Base-by-base conservation (phyloP, 2,113 vertebrate species). In the Butorides virescens region DNA sequence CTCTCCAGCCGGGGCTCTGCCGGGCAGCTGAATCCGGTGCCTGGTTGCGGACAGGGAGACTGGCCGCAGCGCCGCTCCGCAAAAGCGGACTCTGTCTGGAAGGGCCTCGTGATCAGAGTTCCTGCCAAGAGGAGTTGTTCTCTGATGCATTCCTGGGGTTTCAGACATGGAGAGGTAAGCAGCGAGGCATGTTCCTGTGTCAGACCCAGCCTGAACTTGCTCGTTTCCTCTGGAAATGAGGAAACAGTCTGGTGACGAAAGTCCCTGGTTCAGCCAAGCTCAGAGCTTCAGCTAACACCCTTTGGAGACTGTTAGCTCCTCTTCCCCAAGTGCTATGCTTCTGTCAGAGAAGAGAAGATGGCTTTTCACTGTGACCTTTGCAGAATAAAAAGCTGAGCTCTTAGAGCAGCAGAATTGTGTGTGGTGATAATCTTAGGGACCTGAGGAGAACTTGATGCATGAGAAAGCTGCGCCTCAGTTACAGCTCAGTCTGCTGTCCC, bases 191-290 rank as follows among this genome's bases (percentile, higher is more conserved):
- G 65, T 87, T 92, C 61, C 83, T 4, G 5, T 82, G 61, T 85
- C 80, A 87, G 77, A 67, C 78, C 21, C 71, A 67, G 85, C 72
- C 71, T 76, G 77, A 93, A 50, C 90, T 92, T 94, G 90, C 52
- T 77, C 26, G 17, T 91, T 96, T 94, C 84, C 74, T 86, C 42
- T 94, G 87, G 81, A 92, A 89, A 70, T 27, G 42, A 21, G 91
- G 72, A 47, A 86, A 32, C 14, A 21, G 52, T 37, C 21, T 85
- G 66, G 36, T 86, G 67, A 79, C 3, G 17, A 8, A 91, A 76
- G 26, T 76, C 70, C 18, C 27, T 42, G 62, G 49, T 87, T 72
- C 58, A 61, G 66, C 39, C 56, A 91, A 91, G 58, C 36, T 86
- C 3, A 2, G 66, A 85, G 81, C 53, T 82, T 81, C 56, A 53